Percentiles rank a stretch among this genome's conserved stretches.
These are phyloP conservation scores for Merops nubicus DNA, from an alignment of 2,113 vertebrate genomes.

Conservation along the genomic window DNA sequence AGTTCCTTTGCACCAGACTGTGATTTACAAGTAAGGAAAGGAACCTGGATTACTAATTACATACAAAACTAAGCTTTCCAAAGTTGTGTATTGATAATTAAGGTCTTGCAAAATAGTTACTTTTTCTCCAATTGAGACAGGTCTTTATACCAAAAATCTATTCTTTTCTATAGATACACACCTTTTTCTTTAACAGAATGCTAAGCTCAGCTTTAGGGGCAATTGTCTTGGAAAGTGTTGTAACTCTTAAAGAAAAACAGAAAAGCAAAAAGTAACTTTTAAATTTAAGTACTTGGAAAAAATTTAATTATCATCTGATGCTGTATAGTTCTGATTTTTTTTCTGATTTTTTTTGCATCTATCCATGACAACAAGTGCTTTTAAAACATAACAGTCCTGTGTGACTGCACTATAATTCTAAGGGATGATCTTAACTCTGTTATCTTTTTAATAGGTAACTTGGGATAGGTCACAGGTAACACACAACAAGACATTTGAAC, in stretches of 20 bases:
- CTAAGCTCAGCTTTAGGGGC: neutral
- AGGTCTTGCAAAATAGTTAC: neutral
- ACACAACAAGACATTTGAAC: neutral
- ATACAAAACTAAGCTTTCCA: neutral
- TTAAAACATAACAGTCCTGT: neutral
- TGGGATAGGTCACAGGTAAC: neutral
- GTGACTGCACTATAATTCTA: neutral
- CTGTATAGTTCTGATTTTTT: neutral
- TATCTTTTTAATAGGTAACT: neutral
- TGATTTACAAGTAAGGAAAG: slow-evolving; percentile 22
- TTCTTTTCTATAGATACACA: neutral
- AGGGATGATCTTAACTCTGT: neutral
- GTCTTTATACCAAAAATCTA: neutral
- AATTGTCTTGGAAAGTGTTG: too few species aligned
- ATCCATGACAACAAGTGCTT: neutral
- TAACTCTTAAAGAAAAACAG: neutral
- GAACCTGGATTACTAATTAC: slow-evolving; percentile 19
- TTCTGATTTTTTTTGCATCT: neutral
- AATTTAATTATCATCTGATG: neutral
- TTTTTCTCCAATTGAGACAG: neutral
- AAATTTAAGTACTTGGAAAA: neutral
- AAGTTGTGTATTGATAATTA: neutral
- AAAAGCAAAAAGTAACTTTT: neutral
- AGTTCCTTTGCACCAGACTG: neutral
- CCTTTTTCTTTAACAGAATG: neutral